Conservation (phyloP, 2,113 vertebrate genomes). For the Ictalurus punctatus region DNA sequence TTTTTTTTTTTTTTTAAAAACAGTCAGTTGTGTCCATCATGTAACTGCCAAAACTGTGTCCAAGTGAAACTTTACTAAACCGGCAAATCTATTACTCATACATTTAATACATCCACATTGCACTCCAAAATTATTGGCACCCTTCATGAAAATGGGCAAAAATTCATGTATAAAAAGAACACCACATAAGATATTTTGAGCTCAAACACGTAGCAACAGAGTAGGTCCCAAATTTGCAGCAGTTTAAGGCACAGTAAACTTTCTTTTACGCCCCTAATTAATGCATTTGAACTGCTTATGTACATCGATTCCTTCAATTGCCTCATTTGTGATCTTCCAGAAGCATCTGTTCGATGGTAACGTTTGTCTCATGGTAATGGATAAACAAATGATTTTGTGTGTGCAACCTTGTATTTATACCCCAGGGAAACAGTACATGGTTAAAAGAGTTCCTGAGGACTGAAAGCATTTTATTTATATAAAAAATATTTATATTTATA, state of each 20-base stretch:
- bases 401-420: neutral
- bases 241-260: neutral
- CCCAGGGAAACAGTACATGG: neutral
- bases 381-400: neutral
- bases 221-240: neutral
- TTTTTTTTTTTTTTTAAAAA: neutral
- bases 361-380: neutral
- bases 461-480: neutral
- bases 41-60: neutral
- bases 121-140: neutral
- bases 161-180: no score
- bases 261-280: neutral
- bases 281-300: neutral
- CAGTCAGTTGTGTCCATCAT: neutral
- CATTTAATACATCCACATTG: neutral
- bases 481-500: no score
- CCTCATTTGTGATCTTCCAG: neutral
- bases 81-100: neutral
- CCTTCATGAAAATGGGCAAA: no score
- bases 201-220: neutral
- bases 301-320: neutral
- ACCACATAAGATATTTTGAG: no score
- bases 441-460: no score
- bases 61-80: neutral
- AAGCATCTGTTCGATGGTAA: neutral